phyloP scores from a whole-genome alignment of 2,113 vertebrate species.

The Montifringilla adamsi region DNA sequence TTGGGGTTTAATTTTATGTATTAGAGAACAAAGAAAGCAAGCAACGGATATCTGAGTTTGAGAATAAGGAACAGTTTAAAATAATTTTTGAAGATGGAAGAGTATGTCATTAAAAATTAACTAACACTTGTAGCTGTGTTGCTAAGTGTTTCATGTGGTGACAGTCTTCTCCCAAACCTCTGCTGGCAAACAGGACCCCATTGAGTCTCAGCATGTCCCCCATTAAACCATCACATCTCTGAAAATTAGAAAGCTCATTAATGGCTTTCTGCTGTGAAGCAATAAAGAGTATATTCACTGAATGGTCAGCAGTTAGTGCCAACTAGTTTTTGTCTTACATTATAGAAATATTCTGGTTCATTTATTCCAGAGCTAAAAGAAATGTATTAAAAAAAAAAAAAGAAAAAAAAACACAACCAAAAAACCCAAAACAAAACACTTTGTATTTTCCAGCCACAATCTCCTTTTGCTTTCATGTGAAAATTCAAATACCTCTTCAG shows the following conservation, averaged over 20 bases:
- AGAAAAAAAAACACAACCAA: too few relatives aligned
- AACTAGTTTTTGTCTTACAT: constrained; percentile 19
- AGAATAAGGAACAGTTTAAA: not conserved
- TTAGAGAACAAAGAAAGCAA: not conserved
- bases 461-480: not conserved
- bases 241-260: constrained; percentile 69
- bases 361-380: not conserved
- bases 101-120: not conserved
- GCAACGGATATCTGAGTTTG: not conserved
- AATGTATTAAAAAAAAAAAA: not conserved
- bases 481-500: not conserved
- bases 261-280: constrained; percentile 58
- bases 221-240: constrained; percentile 55
- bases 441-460: not conserved
- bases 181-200: constrained; percentile 19
- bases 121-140: constrained; percentile 9
- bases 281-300: constrained; percentile 40
- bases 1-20: not conserved
- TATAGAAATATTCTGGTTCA: not conserved
- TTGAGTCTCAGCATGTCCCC: constrained; percentile 53
- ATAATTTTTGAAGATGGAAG: not conserved
- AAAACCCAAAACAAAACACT: not conserved
- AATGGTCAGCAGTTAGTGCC: constrained; percentile 51
- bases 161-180: constrained; percentile 26
- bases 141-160: constrained; percentile 11